Evolutionary conservation across 2,797 vertebrate genomes (phyloP), one percentile per base, ranked within the genome.

Genomic region (Percopsis omiscomaycus): DNA sequence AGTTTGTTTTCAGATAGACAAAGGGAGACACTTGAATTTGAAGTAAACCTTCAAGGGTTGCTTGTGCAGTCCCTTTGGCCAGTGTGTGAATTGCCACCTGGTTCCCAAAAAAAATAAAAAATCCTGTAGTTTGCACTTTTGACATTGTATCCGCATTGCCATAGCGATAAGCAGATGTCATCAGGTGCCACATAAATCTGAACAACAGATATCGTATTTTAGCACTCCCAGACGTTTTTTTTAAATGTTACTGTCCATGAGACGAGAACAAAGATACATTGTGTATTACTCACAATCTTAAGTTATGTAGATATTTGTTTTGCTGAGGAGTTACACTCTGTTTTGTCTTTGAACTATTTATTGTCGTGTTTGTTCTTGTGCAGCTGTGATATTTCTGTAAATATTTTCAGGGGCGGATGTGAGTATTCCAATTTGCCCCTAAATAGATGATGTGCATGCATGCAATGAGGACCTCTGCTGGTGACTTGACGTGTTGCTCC

Each of bases 261-360:
- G 27, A 68, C 55, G 61, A 73, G 75, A 85, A 64, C 66, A 77
- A 84, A 77, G 66, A 52, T 50, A 47, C 27, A 54, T 22, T 71
- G 75, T 71, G 73, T 71, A 44, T 78, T 64, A 58, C 68, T 58
- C 72, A 46, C 74, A 69, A 64, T 78, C 68, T 74, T 82, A 84
- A 85, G 69, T 88, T 84, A 68, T 91, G 86, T 89, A 89, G 79
- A 90, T 91, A 85, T 86, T 72, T 84, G 70, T 84, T 77, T 74
- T 86, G 71, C 84, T 70, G 71, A 64, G 61, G 70, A n/a, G 27
- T 32, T 6, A 58, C 69, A 44, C 52, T 53, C 64, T 57, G 30
- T 77, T 67, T 56, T 59, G 68, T 71, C 52, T 92, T 91, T 87
- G 90, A 89, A 91, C 90, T 98, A 98, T 98, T 98, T 98, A 98